Evolutionary conservation across 92 coral and sea anemone genomes (phyloP).

Genomic region (Scolanthus callimorphus): DNA sequence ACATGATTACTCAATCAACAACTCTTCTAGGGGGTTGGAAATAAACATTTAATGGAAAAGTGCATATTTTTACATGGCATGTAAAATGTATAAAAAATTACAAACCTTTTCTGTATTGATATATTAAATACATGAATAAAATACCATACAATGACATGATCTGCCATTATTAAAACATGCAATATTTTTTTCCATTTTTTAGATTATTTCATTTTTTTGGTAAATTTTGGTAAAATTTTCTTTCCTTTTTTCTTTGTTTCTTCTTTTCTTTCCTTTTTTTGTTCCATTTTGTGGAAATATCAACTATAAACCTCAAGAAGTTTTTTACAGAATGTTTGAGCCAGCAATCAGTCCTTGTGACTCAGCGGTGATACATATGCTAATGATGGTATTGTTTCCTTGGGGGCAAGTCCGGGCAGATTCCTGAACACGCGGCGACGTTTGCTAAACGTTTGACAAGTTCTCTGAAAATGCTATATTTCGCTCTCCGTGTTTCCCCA

Average conservation of each 20-base stretch:
- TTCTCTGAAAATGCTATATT: too few relatives aligned
- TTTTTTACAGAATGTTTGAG: background rate
- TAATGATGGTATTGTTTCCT: background rate
- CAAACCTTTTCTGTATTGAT: too few relatives aligned
- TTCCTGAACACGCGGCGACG: background rate
- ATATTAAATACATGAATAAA: too few relatives aligned
- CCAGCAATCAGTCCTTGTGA: background rate
- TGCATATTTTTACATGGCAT: too few relatives aligned
- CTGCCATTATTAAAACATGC: background rate
- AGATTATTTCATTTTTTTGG: background rate
- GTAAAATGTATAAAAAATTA: too few relatives aligned
- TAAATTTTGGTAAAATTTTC: background rate
- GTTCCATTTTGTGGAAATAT: background rate
- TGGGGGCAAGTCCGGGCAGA: background rate
- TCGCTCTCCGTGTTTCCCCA: too few relatives aligned
- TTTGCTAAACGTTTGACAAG: background rate
- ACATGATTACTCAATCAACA: too few relatives aligned
- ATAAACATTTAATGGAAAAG: too few relatives aligned
- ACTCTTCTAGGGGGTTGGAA: too few relatives aligned
- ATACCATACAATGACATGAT: too few relatives aligned
- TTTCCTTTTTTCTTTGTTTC: constrained; percentile 1
- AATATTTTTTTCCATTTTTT: background rate
- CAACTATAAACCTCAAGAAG: background rate
- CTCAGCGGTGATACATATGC: background rate
- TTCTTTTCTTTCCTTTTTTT: too few relatives aligned